A percentile compares a stretch with the other conserved stretches of the same genome.
These are phyloP conservation scores for Sciaenops ocellatus DNA, from an alignment of 2,797 vertebrate genomes.

Conservation along the genomic window DNA sequence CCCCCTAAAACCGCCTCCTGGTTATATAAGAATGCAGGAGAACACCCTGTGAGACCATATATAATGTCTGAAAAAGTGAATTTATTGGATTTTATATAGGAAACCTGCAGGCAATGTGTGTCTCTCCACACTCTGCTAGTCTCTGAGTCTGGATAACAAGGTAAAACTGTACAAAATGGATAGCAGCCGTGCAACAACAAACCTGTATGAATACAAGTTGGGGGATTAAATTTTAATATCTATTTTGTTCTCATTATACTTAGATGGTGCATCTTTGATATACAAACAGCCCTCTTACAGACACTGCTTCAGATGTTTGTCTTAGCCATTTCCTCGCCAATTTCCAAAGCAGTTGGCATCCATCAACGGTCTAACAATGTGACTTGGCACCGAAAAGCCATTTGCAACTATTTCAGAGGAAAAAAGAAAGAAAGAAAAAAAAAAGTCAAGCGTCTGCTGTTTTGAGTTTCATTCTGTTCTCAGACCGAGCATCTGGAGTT, in stretches of 20 bases:
- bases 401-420: slow-evolving; percentile 78
- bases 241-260: slow-evolving; percentile 66
- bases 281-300: slow-evolving; percentile 62
- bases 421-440: background rate
- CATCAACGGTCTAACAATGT: slow-evolving; percentile 79
- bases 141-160: slow-evolving; percentile 63
- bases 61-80: slow-evolving; percentile 49
- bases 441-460: slow-evolving; percentile 74
- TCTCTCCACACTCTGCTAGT: slow-evolving; percentile 42
- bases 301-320: slow-evolving; percentile 78
- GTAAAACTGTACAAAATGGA: slow-evolving; percentile 59
- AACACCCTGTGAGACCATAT: slow-evolving; percentile 33
- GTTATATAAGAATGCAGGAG: slow-evolving; percentile 20
- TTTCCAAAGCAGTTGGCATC: slow-evolving; percentile 82
- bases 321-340: slow-evolving; percentile 65
- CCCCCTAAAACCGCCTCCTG: too few species aligned
- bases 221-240: slow-evolving; percentile 71
- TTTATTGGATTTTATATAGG: slow-evolving; percentile 57
- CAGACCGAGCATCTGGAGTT: slow-evolving; percentile 80
- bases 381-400: slow-evolving; percentile 79
- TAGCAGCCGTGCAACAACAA: slow-evolving; percentile 52
- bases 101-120: slow-evolving; percentile 41
- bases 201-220: slow-evolving; percentile 56
- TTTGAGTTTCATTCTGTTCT: slow-evolving; percentile 75
- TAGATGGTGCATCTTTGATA: slow-evolving; percentile 58